Conservation (phyloP, 2,113 vertebrate species). For the Edolisoma coerulescens region DNA sequence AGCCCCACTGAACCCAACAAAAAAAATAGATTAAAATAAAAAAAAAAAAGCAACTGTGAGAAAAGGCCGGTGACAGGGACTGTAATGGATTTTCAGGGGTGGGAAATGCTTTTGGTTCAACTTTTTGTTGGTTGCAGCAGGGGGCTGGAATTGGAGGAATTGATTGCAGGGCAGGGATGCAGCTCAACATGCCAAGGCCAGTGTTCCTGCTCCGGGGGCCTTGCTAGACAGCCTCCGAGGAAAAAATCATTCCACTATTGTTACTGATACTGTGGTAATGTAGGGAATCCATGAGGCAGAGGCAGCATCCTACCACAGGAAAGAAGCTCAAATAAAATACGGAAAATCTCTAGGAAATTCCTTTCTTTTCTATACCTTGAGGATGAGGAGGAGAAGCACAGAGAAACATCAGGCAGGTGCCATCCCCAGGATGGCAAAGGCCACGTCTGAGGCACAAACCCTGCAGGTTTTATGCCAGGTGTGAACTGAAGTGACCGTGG, state of each 20-base stretch:
- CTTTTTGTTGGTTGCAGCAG: slow-evolving; percentile 5
- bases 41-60: background rate
- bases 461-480: background rate
- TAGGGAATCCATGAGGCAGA: accelerated
- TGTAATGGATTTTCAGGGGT: slow-evolving; percentile 14
- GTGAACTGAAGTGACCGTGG: accelerated
- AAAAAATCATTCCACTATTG: background rate
- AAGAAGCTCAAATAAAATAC: background rate
- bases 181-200: accelerated
- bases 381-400: background rate
- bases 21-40: background rate
- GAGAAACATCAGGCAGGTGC: background rate
- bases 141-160: background rate
- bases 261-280: accelerated
- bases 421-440: background rate
- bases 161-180: background rate
- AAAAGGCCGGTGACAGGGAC: background rate
- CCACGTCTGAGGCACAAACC: background rate
- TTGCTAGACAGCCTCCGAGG: background rate
- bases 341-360: background rate
- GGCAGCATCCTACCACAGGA: accelerated
- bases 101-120: background rate
- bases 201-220: background rate
- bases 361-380: background rate
- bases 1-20: background rate